Evolutionary conservation across 2,888 invertebrate species (phyloP).

Genomic region (Congeria kusceri): DNA sequence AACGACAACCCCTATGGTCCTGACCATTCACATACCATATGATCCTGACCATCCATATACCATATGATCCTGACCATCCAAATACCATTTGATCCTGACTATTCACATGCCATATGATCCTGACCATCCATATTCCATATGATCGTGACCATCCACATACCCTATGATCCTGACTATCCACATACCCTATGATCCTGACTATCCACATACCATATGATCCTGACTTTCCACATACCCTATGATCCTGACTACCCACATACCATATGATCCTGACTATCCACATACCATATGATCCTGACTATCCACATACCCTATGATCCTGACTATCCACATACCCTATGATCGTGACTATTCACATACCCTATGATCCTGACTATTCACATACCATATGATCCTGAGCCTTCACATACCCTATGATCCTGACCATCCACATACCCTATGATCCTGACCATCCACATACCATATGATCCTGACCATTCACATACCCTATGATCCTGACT

Average conservation of each 20-base stretch:
- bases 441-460: constrained; percentile 90
- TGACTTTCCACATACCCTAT: constrained; percentile 91
- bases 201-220: constrained; percentile 91
- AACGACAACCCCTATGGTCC: no score
- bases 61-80: constrained; percentile 94
- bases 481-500: constrained; percentile 93
- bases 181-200: constrained; percentile 93
- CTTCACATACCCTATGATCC: constrained; percentile 91
- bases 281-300: constrained; percentile 93
- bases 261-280: constrained; percentile 94
- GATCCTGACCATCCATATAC: constrained; percentile 90
- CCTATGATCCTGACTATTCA: constrained; percentile 96
- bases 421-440: constrained; percentile 91
- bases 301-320: constrained; percentile 91
- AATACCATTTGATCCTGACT: constrained; percentile 93
- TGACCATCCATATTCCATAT: no score
- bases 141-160: no score
- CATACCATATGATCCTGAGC: no score
- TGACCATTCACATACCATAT: constrained; percentile 90
- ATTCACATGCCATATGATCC: constrained; percentile 91
- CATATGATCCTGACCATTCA: constrained; percentile 94
- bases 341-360: constrained; percentile 90
- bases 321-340: constrained; percentile 91
- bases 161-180: constrained; percentile 94
- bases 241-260: constrained; percentile 90